These are phyloP conservation scores for Euglossa dilemma DNA, from an alignment of 1,140 invertebrate species.

Conservation along the genomic window DNA sequence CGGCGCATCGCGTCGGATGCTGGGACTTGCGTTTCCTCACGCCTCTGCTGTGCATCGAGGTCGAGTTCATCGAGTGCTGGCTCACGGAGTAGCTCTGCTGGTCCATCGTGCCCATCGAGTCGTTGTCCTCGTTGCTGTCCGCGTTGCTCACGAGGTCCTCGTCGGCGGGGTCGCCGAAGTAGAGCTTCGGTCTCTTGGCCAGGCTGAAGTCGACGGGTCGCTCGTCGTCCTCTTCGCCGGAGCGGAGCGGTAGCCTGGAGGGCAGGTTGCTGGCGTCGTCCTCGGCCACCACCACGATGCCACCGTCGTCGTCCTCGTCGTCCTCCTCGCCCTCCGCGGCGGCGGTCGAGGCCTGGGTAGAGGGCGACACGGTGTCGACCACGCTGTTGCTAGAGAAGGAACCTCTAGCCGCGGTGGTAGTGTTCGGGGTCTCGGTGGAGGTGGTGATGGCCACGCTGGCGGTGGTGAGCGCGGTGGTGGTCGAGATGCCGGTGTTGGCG, in stretches of 20 bases:
- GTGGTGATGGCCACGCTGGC: slow-evolving; percentile 84
- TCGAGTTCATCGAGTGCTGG: slow-evolving; percentile 70
- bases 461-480: slow-evolving; percentile 82
- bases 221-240: slow-evolving; percentile 79
- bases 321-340: slow-evolving; percentile 76
- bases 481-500: slow-evolving; percentile 64
- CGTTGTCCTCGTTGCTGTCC: slow-evolving; percentile 88
- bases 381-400: slow-evolving; percentile 58
- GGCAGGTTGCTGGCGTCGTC: slow-evolving; percentile 69
- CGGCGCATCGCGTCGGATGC: slow-evolving; percentile 93
- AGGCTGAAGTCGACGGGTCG: slow-evolving; percentile 88
- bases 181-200: slow-evolving; percentile 85
- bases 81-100: slow-evolving; percentile 74
- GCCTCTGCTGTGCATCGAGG: slow-evolving; percentile 75
- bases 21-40: slow-evolving; percentile 94
- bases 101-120: slow-evolving; percentile 83
- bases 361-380: slow-evolving; percentile 71
- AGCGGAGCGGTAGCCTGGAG: slow-evolving; percentile 63
- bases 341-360: slow-evolving; percentile 72
- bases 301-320: slow-evolving; percentile 86
- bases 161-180: slow-evolving; percentile 85
- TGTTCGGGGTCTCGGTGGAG: slow-evolving; percentile 44
- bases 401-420: slow-evolving; percentile 20
- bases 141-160: slow-evolving; percentile 86
- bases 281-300: slow-evolving; percentile 74